phyloP scores from a whole-genome alignment of 2,113 vertebrate species.

The Columba janthina region DNA sequence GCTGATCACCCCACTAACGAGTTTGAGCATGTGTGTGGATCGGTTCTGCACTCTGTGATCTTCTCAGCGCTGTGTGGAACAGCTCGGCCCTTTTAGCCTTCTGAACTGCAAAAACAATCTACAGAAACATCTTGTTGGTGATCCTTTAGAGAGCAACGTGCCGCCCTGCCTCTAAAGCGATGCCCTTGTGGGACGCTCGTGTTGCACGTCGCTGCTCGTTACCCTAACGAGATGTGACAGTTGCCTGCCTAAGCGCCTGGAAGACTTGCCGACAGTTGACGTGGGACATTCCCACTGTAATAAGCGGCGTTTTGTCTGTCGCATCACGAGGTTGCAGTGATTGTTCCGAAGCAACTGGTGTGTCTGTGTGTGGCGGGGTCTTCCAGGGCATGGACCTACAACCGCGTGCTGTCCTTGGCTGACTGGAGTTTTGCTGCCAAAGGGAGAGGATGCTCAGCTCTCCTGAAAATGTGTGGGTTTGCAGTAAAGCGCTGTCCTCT shows the following conservation, averaged over 20 bases:
- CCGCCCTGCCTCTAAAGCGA: background rate
- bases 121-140: background rate
- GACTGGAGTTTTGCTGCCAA: background rate
- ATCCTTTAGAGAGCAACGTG: background rate
- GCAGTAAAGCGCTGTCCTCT: background rate
- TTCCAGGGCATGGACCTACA: background rate
- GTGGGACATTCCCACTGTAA: background rate
- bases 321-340: background rate
- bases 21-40: background rate
- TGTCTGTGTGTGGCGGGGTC: fast-evolving
- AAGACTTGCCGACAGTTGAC: background rate
- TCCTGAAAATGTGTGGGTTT: background rate
- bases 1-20: background rate
- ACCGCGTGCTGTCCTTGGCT: background rate
- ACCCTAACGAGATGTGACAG: constrained; percentile 3
- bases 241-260: constrained; percentile 2
- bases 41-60: background rate
- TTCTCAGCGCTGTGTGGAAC: background rate
- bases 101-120: background rate
- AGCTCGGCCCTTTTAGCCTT: background rate
- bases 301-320: background rate
- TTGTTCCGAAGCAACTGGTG: background rate
- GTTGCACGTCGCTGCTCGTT: background rate
- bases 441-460: background rate
- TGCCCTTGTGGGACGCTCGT: background rate